Conservation (phyloP, 2,797 vertebrate genomes). For the Phalloptychus januarius region DNA sequence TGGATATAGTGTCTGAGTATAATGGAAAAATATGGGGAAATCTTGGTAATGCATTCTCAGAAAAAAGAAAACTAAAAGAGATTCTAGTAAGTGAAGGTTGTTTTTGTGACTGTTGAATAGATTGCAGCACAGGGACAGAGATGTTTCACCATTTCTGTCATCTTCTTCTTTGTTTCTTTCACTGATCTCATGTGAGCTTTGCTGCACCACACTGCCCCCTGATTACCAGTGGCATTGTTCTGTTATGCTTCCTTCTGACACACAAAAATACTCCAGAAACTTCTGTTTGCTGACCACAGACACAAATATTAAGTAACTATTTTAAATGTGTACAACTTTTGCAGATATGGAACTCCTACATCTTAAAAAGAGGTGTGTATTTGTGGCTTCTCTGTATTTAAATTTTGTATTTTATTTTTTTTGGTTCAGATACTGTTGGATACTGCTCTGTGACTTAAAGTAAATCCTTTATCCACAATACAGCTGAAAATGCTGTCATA, state of each 20-base stretch:
- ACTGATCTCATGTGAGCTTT: neutral
- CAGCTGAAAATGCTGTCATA: conserved; percentile 60
- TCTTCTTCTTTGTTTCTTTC: neutral
- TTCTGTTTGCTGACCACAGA: conserved; percentile 35
- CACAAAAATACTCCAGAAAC: neutral
- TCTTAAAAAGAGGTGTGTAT: neutral
- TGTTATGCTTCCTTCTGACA: neutral
- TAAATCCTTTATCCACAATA: conserved; percentile 36
- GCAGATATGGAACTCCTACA: neutral
- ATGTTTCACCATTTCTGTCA: neutral
- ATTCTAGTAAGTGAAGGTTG: neutral
- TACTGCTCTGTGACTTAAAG: conserved; percentile 34
- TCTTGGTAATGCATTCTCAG: neutral
- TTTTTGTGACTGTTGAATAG: neutral
- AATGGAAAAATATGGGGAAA: neutral
- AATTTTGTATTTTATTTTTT: conserved; percentile 18
- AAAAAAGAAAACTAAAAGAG: neutral
- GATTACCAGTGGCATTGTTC: neutral
- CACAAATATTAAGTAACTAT: neutral
- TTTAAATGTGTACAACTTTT: conserved; percentile 1
- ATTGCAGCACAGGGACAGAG: neutral
- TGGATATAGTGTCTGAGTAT: neutral
- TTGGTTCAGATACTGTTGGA: conserved; percentile 23
- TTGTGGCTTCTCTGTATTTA: neutral
- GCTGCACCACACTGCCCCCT: neutral